Percentiles rank a stretch among this genome's conserved stretches.
Conservation (phyloP, 2,888 invertebrate genomes). For the Lochmaea crataegi region DNA sequence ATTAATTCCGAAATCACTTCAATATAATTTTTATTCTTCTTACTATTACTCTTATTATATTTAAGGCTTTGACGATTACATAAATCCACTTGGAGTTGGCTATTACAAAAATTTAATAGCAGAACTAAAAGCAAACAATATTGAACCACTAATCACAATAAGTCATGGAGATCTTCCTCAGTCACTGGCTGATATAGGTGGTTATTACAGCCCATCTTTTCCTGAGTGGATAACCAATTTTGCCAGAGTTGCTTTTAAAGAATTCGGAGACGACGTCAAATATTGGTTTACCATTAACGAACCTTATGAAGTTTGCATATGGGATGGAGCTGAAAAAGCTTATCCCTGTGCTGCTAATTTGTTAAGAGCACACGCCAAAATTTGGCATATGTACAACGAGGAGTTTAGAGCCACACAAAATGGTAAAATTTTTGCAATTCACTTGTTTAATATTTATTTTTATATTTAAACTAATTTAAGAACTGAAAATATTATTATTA, state of each 20-base stretch:
- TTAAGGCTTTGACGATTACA: slow-evolving; percentile 22
- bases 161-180: slow-evolving; percentile 35
- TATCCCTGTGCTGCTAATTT: slow-evolving; percentile 26
- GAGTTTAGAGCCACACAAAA: slow-evolving; percentile 27
- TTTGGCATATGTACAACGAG: slow-evolving; percentile 29
- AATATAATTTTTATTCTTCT: too few species aligned
- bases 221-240: slow-evolving; percentile 29
- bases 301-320: slow-evolving; percentile 30
- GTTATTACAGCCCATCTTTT: slow-evolving; percentile 27
- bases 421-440: slow-evolving; percentile 7
- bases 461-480: too few species aligned
- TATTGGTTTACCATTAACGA: slow-evolving; percentile 38
- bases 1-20: too few species aligned
- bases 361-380: slow-evolving; percentile 23
- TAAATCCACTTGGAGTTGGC: slow-evolving; percentile 21
- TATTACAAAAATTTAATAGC: slow-evolving; percentile 28
- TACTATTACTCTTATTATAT: neutral
- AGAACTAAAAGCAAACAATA: slow-evolving; percentile 23
- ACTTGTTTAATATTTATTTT: too few species aligned
- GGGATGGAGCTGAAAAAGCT: slow-evolving; percentile 23
- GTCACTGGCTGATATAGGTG: slow-evolving; percentile 27
- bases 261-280: slow-evolving; percentile 33
- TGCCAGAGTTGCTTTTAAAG: slow-evolving; percentile 26
- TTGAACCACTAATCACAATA: slow-evolving; percentile 35
- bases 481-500: too few species aligned